These are phyloP conservation scores for Lerema accius DNA, from an alignment of 1,140 invertebrate species.

Conservation along the genomic window DNA sequence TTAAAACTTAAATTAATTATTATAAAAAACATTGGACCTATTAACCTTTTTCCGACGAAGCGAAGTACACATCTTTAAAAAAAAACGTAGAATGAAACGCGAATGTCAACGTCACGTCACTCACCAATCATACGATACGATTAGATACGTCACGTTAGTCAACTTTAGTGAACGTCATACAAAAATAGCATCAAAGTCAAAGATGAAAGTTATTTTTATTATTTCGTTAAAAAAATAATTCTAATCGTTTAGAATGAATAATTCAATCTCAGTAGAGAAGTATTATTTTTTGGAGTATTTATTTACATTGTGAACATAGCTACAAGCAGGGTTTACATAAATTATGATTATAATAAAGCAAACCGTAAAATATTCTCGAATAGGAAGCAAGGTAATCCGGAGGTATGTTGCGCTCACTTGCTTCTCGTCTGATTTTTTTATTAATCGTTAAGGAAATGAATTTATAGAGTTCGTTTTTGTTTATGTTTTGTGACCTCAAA, in stretches of 20 bases:
- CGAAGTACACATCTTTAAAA: too few relatives aligned
- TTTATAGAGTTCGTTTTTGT: slow-evolving; percentile 11
- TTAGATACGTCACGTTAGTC: not conserved
- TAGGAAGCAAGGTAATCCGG: slow-evolving; percentile 70
- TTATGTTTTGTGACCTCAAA: slow-evolving; percentile 47
- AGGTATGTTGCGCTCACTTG: slow-evolving; percentile 51
- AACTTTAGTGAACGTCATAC: slow-evolving; percentile 48
- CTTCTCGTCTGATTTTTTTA: slow-evolving; percentile 22
- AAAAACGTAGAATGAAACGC: slow-evolving; percentile 25
- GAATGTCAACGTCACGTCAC: slow-evolving; percentile 38
- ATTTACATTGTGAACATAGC: slow-evolving; percentile 49
- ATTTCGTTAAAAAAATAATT: slow-evolving; percentile 60
- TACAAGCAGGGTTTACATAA: slow-evolving; percentile 64
- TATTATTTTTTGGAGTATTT: slow-evolving; percentile 47
- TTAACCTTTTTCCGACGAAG: too few relatives aligned
- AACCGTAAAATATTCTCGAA: slow-evolving; percentile 72
- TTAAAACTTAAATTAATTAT: too few relatives aligned
- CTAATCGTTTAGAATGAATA: slow-evolving; percentile 56
- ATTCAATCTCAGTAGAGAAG: slow-evolving; percentile 42
- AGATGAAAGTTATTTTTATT: slow-evolving; percentile 81
- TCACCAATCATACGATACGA: not conserved
- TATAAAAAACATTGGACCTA: too few relatives aligned
- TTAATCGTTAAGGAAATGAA: slow-evolving; percentile 20
- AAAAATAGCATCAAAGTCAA: slow-evolving; percentile 77
- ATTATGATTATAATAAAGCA: slow-evolving; percentile 78